phyloP scores from a whole-genome alignment of 2,888 invertebrate genomes.

The Altica lythri region DNA sequence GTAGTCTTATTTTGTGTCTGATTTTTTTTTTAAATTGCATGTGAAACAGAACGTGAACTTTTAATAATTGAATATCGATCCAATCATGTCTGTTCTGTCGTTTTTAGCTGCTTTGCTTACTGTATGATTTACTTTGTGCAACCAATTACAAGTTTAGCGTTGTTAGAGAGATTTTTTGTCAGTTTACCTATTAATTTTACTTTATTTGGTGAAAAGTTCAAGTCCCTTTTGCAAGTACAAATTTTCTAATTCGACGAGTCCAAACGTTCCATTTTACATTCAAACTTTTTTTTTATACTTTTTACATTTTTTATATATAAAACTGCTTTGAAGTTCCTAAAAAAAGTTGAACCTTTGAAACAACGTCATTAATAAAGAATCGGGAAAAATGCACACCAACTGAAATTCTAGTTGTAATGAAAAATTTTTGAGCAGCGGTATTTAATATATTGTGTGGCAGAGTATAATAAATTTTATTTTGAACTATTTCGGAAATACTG shows the following conservation, averaged over 20 bases:
- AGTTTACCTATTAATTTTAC: constrained; percentile 38
- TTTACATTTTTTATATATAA: constrained; percentile 8
- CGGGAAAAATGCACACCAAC: too few relatives aligned
- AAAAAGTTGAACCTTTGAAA: constrained; percentile 6
- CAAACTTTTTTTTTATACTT: constrained; percentile 4
- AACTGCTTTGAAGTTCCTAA: constrained; percentile 21
- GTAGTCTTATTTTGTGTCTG: too few relatives aligned
- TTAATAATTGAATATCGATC: constrained; percentile 49
- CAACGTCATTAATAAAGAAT: constrained; percentile 4
- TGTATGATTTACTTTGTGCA: constrained; percentile 51
- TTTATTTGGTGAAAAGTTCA: constrained; percentile 33
- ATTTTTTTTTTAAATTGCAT: constrained; percentile 32
- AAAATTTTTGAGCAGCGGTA: too few relatives aligned
- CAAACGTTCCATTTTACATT: constrained; percentile 21
- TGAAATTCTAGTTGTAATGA: too few relatives aligned
- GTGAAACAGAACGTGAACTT: constrained; percentile 46
- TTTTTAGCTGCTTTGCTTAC: constrained; percentile 44
- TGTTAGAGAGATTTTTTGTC: constrained; percentile 40
- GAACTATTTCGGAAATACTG: too few relatives aligned
- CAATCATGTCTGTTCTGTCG: constrained; percentile 34
- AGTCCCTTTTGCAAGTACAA: constrained; percentile 32
- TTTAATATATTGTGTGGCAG: too few relatives aligned
- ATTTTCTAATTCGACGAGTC: constrained; percentile 49
- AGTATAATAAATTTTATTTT: too few relatives aligned
- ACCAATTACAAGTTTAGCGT: constrained; percentile 50